Conservation (phyloP, 2,888 invertebrate genomes). For the Rhingia campestris region DNA sequence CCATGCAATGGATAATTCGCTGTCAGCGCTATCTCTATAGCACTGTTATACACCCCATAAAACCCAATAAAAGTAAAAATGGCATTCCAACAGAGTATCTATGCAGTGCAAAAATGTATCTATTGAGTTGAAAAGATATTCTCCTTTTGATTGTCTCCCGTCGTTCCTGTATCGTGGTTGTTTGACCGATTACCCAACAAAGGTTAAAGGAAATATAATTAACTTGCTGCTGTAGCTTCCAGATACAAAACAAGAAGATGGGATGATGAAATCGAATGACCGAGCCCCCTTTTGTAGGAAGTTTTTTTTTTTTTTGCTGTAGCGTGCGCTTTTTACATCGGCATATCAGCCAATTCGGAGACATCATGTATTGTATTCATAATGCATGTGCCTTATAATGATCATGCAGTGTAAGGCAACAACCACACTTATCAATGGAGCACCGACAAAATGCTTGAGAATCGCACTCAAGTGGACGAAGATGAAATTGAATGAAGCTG, state of each 20-base stretch:
- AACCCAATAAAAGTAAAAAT: not conserved
- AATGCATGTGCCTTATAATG: slow-evolving; percentile 28
- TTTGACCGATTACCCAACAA: slow-evolving; percentile 52
- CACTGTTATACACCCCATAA: slow-evolving; percentile 2
- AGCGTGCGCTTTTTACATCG: slow-evolving; percentile 6
- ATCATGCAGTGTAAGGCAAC: not conserved
- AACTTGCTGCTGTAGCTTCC: not conserved
- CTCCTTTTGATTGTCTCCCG: slow-evolving; percentile 13
- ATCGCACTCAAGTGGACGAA: slow-evolving; percentile 46
- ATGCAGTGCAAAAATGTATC: too few species aligned
- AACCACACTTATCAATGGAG: slow-evolving; percentile 23
- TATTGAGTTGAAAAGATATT: not conserved
- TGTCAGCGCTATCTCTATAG: not conserved
- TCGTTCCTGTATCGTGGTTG: slow-evolving; percentile 3
- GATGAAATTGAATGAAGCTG: slow-evolving; percentile 40
- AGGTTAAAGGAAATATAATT: slow-evolving; percentile 54
- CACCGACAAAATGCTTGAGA: slow-evolving; percentile 33
- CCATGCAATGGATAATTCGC: not conserved
- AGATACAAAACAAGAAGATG: not conserved
- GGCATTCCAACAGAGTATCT: slow-evolving; percentile 14
- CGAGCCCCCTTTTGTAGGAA: slow-evolving; percentile 45
- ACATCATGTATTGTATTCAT: slow-evolving; percentile 42
- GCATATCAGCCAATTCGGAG: slow-evolving; percentile 59
- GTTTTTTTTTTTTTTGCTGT: not conserved
- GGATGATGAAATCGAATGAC: slow-evolving; percentile 30